Evolutionary conservation across 2,113 vertebrate species (phyloP).

Genomic region (Coregonus clupeaformis): DNA sequence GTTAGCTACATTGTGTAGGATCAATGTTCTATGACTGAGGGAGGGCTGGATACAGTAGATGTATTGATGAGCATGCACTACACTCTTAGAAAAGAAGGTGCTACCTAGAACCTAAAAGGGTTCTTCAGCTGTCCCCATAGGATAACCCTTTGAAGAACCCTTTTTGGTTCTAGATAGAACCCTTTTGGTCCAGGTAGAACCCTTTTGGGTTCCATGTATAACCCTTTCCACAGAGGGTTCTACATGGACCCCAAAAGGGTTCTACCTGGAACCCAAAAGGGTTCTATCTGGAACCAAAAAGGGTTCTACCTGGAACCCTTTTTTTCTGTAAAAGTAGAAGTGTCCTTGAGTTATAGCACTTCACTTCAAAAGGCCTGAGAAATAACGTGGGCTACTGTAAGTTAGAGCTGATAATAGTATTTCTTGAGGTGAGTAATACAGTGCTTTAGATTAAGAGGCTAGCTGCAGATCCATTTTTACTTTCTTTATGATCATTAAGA

Average conservation of each 20-base stretch:
- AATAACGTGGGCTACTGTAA: background rate
- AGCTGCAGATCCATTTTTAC: conserved; percentile 58
- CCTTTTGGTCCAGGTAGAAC: background rate
- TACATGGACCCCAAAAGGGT: no score
- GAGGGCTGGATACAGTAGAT: no score
- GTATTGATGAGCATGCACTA: background rate
- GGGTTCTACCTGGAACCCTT: no score
- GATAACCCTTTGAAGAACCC: no score
- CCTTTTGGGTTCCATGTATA: no score
- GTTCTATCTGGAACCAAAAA: no score
- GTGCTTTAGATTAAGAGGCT: conserved; percentile 22
- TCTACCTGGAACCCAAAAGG: no score
- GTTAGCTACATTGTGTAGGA: background rate
- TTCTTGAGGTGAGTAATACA: conserved; percentile 18
- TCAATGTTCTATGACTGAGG: no score
- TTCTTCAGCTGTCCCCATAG: no score
- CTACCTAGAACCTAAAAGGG: no score
- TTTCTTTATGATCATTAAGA: conserved; percentile 64
- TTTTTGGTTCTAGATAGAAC: background rate
- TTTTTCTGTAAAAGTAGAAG: conserved; percentile 5
- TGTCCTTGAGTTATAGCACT: conserved; percentile 25
- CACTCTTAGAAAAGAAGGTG: no score
- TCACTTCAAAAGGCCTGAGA: conserved; percentile 4
- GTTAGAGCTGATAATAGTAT: conserved; percentile 28
- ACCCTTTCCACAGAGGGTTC: no score